Percentiles rank a stretch among this genome's conserved stretches.
Conservation (phyloP, 1,140 invertebrate genomes). For the Cydia splendana region DNA sequence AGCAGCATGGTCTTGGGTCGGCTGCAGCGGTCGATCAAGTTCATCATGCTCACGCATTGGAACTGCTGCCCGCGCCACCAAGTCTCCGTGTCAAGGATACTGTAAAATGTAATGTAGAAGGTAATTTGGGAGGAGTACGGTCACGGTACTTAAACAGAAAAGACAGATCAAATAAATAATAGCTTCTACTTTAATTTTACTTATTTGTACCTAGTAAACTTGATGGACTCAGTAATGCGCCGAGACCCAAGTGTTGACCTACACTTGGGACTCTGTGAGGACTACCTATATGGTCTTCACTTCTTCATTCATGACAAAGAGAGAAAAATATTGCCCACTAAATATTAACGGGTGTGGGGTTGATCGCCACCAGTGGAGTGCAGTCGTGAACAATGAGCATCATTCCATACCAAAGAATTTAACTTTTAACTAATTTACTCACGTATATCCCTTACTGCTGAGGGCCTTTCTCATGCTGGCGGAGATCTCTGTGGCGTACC, state of each 20-base stretch:
- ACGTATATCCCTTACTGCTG: constrained; percentile 87
- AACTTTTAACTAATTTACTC: constrained; percentile 59
- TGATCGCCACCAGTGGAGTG: no score
- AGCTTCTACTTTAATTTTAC: no score
- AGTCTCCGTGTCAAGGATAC: constrained; percentile 87
- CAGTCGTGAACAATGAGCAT: no score
- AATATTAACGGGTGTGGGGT: no score
- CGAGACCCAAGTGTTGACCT: no score
- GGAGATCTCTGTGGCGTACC: constrained; percentile 94
- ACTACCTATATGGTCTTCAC: no score
- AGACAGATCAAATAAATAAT: no score
- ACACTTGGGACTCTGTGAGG: no score
- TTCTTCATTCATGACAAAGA: no score
- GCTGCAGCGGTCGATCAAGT: constrained; percentile 94
- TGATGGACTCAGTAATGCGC: no score
- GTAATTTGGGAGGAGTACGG: neutral
- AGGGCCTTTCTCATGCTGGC: constrained; percentile 89
- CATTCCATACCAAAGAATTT: neutral
- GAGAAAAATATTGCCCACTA: no score
- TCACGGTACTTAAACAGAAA: neutral
- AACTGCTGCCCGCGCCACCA: constrained; percentile 86
- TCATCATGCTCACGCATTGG: constrained; percentile 92
- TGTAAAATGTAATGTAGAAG: constrained; percentile 70
- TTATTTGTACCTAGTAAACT: no score
- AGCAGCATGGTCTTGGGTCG: constrained; percentile 87